phyloP scores from a whole-genome alignment of 2,113 vertebrate species.

The Toxostoma redivivum region DNA sequence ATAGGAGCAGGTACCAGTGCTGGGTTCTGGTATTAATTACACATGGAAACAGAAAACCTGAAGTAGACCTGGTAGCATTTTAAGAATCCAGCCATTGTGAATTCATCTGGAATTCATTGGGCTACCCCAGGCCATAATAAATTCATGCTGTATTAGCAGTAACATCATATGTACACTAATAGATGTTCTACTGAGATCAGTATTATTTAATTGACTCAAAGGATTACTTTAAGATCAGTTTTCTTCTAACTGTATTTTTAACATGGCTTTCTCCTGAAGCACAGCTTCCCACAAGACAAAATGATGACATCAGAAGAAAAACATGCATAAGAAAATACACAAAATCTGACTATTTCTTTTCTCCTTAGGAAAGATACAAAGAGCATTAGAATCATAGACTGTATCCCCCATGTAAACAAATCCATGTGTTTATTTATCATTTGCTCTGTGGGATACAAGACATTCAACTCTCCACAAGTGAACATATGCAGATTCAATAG shows the following conservation, averaged over 20 bases:
- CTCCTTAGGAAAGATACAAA: neutral
- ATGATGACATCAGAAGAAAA: neutral
- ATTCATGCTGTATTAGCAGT: constrained; percentile 50
- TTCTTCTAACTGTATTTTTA: constrained; percentile 22
- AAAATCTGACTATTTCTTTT: neutral
- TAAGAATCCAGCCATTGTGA: constrained; percentile 50
- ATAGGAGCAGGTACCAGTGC: constrained; percentile 16
- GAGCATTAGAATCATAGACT: neutral
- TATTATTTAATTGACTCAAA: constrained; percentile 57
- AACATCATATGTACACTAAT: constrained; percentile 47
- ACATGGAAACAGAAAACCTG: constrained; percentile 42
- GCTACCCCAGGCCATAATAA: constrained; percentile 45
- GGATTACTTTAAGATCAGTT: constrained; percentile 48
- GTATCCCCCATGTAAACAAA: neutral
- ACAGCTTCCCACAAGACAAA: neutral
- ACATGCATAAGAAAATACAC: neutral
- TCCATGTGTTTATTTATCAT: neutral
- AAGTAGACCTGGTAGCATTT: constrained; percentile 57
- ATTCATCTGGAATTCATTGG: constrained; percentile 61
- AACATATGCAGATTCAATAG: neutral
- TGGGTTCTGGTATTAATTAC: constrained; percentile 46
- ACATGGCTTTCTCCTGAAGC: neutral
- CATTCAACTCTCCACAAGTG: neutral
- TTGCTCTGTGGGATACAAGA: neutral
- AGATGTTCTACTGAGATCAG: constrained; percentile 44